Evolutionary conservation across 2,888 invertebrate genomes (phyloP), one percentile per base, ranked within the genome.

Genomic region (Amblyjoppa proteus): DNA sequence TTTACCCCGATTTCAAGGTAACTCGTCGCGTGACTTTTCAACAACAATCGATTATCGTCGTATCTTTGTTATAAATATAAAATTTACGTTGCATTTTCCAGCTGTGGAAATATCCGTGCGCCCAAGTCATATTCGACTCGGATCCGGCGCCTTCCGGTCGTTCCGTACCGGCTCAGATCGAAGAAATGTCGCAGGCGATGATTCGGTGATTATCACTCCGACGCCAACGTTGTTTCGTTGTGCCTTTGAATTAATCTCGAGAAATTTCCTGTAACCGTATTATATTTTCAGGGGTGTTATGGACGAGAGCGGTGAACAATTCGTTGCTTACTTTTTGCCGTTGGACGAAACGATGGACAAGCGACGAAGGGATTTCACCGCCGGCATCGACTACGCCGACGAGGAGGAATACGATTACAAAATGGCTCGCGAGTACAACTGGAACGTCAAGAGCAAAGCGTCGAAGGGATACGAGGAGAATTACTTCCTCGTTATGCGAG

Each of bases 151-250:
- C 99, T 0, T 95, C 96, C 61, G 98, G 98, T 83, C 97, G 97
- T 92, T 96, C 97, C 90, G 96, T 97, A 69, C 97, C 98, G 38
- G 97, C 97, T 9, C 98, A 99, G 93, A 96, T 98, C 90, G 99
- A 99, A 94, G 98, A 99, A 93, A 99, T 99, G 99, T 99, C 99
- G 41, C 99, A 99, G 94, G 99, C 99, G 91, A 99, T 99, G 98
- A 99, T 99, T 95, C 96, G 99, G 97, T 97, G 92, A 90, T 90
- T 90, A 76, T 56, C 25, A 28, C 3, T 25, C 1, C 3, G 13
- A 66, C 20, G 16, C 1, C 13, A 66, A 7, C 20, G 20, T 41
- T 41, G 11, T 41, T 34, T 25, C 20, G 28, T 41, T 28, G 20
- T 41, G 11, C 11, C 25, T 41, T 38, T 41, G 34, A 69, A 28